A percentile compares a stretch with the other conserved stretches of the same genome.
phyloP scores from a whole-genome alignment of 2,888 invertebrate species.

The Ochlodes sylvanus region DNA sequence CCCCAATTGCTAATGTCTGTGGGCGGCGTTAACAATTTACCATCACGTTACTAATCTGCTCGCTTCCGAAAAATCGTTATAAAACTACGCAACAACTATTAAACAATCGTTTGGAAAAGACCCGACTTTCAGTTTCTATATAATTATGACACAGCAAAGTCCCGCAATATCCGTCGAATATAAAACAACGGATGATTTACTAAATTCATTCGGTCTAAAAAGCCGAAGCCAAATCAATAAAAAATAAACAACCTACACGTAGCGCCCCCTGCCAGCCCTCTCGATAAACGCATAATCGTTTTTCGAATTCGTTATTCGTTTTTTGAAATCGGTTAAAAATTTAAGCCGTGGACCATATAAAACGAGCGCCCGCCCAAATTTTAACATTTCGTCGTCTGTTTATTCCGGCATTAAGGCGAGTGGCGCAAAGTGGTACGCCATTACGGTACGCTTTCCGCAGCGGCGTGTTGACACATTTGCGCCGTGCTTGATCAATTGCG shows the following conservation, averaged over 20 bases:
- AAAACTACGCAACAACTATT: too few relatives aligned
- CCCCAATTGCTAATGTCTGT: too few relatives aligned
- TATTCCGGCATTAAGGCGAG: constrained; percentile 17
- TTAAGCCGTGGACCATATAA: not conserved
- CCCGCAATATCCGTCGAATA: too few relatives aligned
- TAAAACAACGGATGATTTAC: not conserved
- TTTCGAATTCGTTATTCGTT: not conserved
- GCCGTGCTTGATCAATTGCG: constrained; percentile 28
- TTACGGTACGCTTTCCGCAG: constrained; percentile 18
- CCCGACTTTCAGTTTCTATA: too few relatives aligned
- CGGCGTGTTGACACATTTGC: constrained; percentile 30
- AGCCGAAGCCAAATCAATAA: not conserved
- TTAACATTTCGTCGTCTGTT: constrained; percentile 1
- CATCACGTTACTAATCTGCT: too few relatives aligned
- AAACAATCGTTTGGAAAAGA: too few relatives aligned
- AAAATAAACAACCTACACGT: not conserved
- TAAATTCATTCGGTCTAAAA: not conserved
- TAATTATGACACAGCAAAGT: too few relatives aligned
- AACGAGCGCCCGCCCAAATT: not conserved
- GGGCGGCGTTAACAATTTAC: too few relatives aligned
- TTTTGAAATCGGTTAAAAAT: not conserved
- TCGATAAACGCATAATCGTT: not conserved
- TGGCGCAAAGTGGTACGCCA: constrained; percentile 26
- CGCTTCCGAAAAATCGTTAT: too few relatives aligned
- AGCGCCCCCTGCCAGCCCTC: not conserved